Evolutionary conservation across 2,888 invertebrate genomes (phyloP).

Genomic region (Cyclophora punctaria): DNA sequence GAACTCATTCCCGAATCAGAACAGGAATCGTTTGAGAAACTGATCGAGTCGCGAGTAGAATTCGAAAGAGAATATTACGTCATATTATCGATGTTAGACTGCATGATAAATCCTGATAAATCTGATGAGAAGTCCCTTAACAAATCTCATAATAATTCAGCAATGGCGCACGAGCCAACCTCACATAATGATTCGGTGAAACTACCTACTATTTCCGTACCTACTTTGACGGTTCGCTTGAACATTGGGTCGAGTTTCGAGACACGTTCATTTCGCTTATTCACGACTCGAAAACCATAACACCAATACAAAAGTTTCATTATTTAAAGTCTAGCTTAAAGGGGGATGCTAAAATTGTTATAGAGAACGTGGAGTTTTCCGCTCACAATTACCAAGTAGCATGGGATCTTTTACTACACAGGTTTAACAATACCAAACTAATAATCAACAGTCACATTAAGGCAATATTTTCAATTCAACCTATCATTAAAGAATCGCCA

Average conservation of each 20-base stretch:
- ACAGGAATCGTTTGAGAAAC: not conserved
- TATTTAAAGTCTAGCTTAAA: slow-evolving; percentile 13
- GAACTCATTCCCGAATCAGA: slow-evolving; percentile 1
- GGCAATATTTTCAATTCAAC: not conserved
- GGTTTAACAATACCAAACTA: slow-evolving; percentile 3
- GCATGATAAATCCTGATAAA: slow-evolving; percentile 1
- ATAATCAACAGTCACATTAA: slow-evolving; percentile 2
- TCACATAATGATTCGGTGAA: slow-evolving; percentile 1
- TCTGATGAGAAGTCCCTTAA: not conserved
- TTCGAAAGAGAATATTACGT: slow-evolving; percentile 10
- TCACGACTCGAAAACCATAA: slow-evolving; percentile 7
- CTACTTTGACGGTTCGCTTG: slow-evolving; percentile 17
- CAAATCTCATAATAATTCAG: not conserved
- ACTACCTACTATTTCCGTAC: slow-evolving; percentile 13
- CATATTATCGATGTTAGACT: slow-evolving; percentile 5
- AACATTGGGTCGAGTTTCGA: slow-evolving; percentile 17
- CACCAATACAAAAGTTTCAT: slow-evolving; percentile 15
- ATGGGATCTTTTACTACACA: slow-evolving; percentile 11
- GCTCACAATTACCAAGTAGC: slow-evolving; percentile 9
- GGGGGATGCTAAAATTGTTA: slow-evolving; percentile 9
- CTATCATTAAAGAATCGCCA: slow-evolving; percentile 9
- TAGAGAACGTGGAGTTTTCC: slow-evolving; percentile 13
- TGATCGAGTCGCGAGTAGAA: slow-evolving; percentile 7
- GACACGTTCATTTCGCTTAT: slow-evolving; percentile 14
- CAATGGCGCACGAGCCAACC: not conserved